Percentiles rank a stretch among this genome's conserved stretches.
phyloP scores from a whole-genome alignment of 1,140 invertebrate species.

The fruit fly (Drosophila melanogaster) region Release_6_plus_ISO1_MT NT_033777.3:11825001-11825500 shows the following conservation, averaged over 20 bases:
- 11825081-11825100: background rate
- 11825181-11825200: conserved; percentile 20
- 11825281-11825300: conserved; percentile 12
- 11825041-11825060: too few relatives aligned
- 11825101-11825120: conserved; percentile 11
- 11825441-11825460: conserved; percentile 29
- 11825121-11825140: conserved; percentile 65
- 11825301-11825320: background rate
- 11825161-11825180: conserved; percentile 30
- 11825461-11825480: conserved; percentile 36
- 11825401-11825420: conserved; percentile 74
- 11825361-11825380: conserved; percentile 77
- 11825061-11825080: background rate
- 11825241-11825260: conserved; percentile 73
- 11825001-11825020: background rate
- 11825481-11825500: conserved; percentile 76
- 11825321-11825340: conserved; percentile 55
- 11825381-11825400: conserved; percentile 53
- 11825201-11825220: background rate
- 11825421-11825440: conserved; percentile 31
- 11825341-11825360: conserved; percentile 73
- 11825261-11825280: conserved; percentile 57
- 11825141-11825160: conserved; percentile 64
- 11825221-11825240: conserved; percentile 59
- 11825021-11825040: too few relatives aligned